Evolutionary conservation across 2,113 vertebrate species (phyloP).

Genomic region (Clarias macrocephalus): DNA sequence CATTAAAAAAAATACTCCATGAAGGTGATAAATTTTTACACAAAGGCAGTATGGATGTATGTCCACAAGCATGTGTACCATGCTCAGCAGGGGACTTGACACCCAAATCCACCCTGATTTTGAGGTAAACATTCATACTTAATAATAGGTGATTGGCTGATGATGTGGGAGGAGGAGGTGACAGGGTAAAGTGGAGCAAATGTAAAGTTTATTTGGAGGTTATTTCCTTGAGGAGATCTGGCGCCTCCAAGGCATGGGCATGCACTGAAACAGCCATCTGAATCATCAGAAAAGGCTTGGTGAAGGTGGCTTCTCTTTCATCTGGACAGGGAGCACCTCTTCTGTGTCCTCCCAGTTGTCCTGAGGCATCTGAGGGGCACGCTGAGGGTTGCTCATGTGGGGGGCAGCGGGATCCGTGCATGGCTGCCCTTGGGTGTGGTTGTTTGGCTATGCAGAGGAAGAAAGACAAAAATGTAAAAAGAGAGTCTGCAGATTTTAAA

Average conservation of each 20-base stretch:
- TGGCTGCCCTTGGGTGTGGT: conserved; percentile 96
- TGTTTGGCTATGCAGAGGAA: conserved; percentile 75
- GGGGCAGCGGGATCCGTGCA: conserved; percentile 97
- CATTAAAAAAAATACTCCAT: conserved; percentile 65
- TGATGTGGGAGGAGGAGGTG: conserved; percentile 36
- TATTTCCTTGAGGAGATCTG: background rate
- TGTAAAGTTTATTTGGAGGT: background rate
- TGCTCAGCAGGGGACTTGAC: conserved; percentile 83
- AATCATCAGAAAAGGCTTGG: conserved; percentile 15
- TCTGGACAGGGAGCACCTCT: conserved; percentile 87
- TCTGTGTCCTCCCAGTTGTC: conserved; percentile 94
- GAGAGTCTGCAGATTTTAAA: background rate
- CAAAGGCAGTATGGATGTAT: background rate
- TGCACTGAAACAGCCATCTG: background rate
- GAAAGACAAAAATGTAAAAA: background rate
- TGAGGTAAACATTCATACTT: conserved; percentile 73
- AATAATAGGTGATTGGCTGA: background rate
- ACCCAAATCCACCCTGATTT: conserved; percentile 40
- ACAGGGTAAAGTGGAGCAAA: background rate
- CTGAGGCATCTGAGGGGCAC: conserved; percentile 93
- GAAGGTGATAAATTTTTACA: conserved; percentile 39
- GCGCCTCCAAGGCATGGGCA: conserved; percentile 8
- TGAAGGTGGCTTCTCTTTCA: conserved; percentile 85
- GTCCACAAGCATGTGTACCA: conserved; percentile 66
- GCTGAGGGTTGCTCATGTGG: conserved; percentile 98